Evolutionary conservation across 2,888 invertebrate species (phyloP).

Genomic region (Ashinkailepas kermadecensis): DNA sequence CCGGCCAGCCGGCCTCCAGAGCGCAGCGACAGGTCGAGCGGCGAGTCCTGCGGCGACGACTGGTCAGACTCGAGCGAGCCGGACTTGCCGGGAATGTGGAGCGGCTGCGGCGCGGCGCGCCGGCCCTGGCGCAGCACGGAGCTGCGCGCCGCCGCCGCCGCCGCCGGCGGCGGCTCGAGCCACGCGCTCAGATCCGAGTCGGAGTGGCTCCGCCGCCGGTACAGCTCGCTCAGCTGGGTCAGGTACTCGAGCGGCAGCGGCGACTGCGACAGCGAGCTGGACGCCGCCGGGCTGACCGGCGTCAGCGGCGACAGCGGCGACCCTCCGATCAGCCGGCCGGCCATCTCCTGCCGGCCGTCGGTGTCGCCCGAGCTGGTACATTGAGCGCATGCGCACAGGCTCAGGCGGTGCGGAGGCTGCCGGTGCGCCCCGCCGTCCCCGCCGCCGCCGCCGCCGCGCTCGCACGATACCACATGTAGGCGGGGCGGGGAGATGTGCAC

Average conservation of each 20-base stretch:
- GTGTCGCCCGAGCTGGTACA: conserved; percentile 34
- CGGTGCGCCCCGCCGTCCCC: neutral
- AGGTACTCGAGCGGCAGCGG: conserved; percentile 34
- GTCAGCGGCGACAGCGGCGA: conserved; percentile 37
- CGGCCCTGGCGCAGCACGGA: conserved; percentile 37
- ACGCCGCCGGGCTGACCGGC: conserved; percentile 36
- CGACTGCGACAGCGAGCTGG: conserved; percentile 35
- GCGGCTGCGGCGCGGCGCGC: conserved; percentile 41
- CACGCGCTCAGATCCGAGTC: conserved; percentile 51
- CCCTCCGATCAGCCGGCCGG: conserved; percentile 41
- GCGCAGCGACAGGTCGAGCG: conserved; percentile 74
- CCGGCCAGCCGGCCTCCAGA: conserved; percentile 42
- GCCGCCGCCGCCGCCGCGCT: neutral
- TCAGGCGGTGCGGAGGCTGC: neutral
- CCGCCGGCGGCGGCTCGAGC: conserved; percentile 27
- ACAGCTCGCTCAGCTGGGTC: conserved; percentile 52
- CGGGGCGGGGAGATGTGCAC: conserved; percentile 24
- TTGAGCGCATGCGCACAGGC: conserved; percentile 40
- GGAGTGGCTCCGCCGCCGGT: conserved; percentile 55
- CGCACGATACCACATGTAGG: conserved; percentile 7
- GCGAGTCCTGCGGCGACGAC: conserved; percentile 65
- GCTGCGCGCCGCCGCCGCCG: conserved; percentile 28
- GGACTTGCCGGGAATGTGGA: conserved; percentile 41
- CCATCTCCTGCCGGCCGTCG: conserved; percentile 37
- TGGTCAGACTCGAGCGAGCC: conserved; percentile 50